A percentile compares a stretch with the other conserved stretches of the same genome.
Evolutionary conservation across 2,797 vertebrate species (phyloP).

Genomic region (Danio aesculapii): DNA sequence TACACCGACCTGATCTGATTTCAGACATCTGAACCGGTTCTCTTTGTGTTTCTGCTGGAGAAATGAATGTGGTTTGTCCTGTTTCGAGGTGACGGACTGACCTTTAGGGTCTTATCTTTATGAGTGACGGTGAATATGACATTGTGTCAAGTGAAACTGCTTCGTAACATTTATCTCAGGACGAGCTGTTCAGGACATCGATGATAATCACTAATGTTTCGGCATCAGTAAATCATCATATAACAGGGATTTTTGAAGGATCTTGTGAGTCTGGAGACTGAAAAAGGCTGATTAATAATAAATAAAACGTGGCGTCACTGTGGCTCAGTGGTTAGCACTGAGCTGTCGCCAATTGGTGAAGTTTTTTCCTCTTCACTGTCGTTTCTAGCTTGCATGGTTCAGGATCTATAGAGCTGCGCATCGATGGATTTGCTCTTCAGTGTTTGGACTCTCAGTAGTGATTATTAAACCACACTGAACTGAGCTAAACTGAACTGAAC

Average conservation of each 20-base stretch:
- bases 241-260: not conserved
- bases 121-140: not conserved
- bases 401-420: too few species aligned
- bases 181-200: not conserved
- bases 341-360: too few species aligned
- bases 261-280: not conserved
- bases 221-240: not conserved
- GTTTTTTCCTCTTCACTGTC: too few species aligned
- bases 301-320: too few species aligned
- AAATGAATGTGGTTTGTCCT: too few species aligned
- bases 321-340: too few species aligned
- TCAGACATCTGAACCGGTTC: not conserved
- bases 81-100: not conserved
- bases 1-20: not conserved
- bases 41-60: slow-evolving; percentile 27
- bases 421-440: too few species aligned
- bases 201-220: not conserved
- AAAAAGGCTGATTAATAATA: not conserved
- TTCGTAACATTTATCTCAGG: slow-evolving; percentile 11
- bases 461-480: too few species aligned
- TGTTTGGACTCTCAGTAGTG: too few species aligned
- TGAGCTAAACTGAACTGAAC: too few species aligned
- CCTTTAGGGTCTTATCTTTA: slow-evolving; percentile 37
- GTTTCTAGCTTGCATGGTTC: too few species aligned
- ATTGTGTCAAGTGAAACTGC: slow-evolving; percentile 20